Evolutionary conservation across 1,140 invertebrate species (phyloP).

Genomic region (Aphaenogaster rudis): DNA sequence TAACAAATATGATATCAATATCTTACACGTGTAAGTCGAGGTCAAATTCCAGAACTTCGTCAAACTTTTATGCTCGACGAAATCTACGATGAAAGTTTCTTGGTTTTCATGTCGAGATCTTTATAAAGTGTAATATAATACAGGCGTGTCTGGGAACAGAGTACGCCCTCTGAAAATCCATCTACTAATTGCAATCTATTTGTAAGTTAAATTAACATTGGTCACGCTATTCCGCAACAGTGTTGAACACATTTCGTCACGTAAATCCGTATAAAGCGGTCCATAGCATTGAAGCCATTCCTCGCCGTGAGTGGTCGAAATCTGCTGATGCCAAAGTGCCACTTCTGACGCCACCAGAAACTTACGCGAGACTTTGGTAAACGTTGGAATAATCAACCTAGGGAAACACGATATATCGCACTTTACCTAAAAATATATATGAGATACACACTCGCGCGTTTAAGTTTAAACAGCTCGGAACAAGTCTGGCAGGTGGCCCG

Average conservation of each 20-base stretch:
- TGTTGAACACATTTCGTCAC: neutral
- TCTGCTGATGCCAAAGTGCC: neutral
- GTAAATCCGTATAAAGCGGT: neutral
- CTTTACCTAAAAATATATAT: conserved; percentile 16
- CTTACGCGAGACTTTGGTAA: neutral
- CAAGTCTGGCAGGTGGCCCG: conserved; percentile 20
- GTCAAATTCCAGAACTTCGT: neutral
- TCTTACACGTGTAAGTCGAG: neutral
- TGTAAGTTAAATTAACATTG: neutral
- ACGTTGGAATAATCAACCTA: neutral
- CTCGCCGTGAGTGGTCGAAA: neutral
- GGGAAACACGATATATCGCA: neutral
- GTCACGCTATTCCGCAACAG: neutral
- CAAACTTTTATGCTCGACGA: neutral
- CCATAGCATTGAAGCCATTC: neutral
- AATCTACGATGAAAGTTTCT: neutral
- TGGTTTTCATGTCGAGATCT: neutral
- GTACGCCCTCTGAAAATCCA: neutral
- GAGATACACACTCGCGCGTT: neutral
- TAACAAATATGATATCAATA: neutral
- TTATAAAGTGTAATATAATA: neutral
- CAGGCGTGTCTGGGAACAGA: neutral
- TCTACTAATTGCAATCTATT: neutral
- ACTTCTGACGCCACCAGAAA: neutral
- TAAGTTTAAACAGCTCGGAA: conserved; percentile 32